These are phyloP conservation scores for Melipona beecheii DNA, from an alignment of 2,888 invertebrate species.

Conservation along the genomic window DNA sequence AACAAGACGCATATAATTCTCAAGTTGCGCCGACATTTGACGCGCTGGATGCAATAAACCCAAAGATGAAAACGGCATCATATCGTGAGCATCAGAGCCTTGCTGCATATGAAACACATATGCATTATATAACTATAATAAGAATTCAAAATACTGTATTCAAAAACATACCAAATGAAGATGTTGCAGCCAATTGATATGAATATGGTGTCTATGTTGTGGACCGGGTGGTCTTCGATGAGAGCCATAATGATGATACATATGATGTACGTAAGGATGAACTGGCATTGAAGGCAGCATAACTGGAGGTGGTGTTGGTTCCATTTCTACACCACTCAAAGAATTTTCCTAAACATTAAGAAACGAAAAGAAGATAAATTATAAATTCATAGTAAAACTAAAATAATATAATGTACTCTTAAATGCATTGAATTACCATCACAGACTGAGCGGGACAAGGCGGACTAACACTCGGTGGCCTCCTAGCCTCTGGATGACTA, in stretches of 20 bases:
- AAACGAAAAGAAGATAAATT: neutral
- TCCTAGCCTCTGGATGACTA: constrained; percentile 83
- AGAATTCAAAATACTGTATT: neutral
- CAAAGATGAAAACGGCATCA: constrained; percentile 75
- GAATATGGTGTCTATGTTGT: constrained; percentile 85
- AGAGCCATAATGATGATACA: constrained; percentile 90
- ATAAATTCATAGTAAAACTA: neutral
- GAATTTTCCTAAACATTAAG: constrained; percentile 83
- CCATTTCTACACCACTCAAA: constrained; percentile 82
- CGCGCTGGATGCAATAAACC: constrained; percentile 70
- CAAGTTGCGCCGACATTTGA: constrained; percentile 81
- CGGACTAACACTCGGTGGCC: constrained; percentile 72
- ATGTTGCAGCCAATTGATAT: constrained; percentile 84
- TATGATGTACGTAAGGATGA: constrained; percentile 90
- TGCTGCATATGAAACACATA: constrained; percentile 51
- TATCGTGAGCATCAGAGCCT: constrained; percentile 70
- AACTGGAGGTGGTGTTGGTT: constrained; percentile 64
- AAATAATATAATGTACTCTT: neutral
- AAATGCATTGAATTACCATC: constrained; percentile 60
- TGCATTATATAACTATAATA: constrained; percentile 13
- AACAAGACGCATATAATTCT: constrained; percentile 88
- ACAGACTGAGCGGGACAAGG: constrained; percentile 76
- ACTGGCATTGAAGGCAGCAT: constrained; percentile 77
- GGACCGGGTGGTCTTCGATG: constrained; percentile 65
- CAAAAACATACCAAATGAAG: constrained; percentile 71